phyloP scores from a whole-genome alignment of 1,140 invertebrate species.

The Contarinia nasturtii region DNA sequence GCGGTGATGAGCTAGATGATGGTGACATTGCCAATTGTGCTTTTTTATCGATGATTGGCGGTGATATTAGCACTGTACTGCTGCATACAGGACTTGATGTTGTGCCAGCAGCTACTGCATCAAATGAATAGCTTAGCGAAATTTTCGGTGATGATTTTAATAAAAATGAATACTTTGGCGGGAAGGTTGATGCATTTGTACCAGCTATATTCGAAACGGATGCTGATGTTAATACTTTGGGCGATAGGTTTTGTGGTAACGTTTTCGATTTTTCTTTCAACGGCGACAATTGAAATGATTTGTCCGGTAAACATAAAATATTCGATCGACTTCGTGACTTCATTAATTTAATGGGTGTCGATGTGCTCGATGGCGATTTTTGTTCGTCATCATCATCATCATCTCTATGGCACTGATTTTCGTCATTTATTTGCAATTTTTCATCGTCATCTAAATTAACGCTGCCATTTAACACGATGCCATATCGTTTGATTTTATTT shows the following conservation, averaged over 20 bases:
- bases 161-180: conserved; percentile 21
- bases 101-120: background rate
- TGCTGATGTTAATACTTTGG: conserved; percentile 1
- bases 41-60: conserved; percentile 1
- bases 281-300: conserved; percentile 20
- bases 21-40: background rate
- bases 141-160: conserved; percentile 20
- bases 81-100: background rate
- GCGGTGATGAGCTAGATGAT: conserved; percentile 11
- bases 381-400: conserved; percentile 23
- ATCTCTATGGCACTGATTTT: conserved; percentile 9
- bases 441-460: conserved; percentile 9
- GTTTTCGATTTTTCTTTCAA: conserved; percentile 34
- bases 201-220: conserved; percentile 15
- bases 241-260: conserved; percentile 30
- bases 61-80: conserved; percentile 9
- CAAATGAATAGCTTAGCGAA: conserved; percentile 4
- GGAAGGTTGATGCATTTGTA: conserved; percentile 14
- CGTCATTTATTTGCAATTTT: conserved; percentile 1
- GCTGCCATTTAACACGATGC: conserved; percentile 20
- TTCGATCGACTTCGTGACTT: conserved; percentile 23
- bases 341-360: conserved; percentile 23
- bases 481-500: conserved; percentile 18
- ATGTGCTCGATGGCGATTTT: conserved; percentile 23
- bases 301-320: conserved; percentile 15